Conservation (phyloP, 2,113 vertebrate genomes). For the Chloroceryle aenea region DNA sequence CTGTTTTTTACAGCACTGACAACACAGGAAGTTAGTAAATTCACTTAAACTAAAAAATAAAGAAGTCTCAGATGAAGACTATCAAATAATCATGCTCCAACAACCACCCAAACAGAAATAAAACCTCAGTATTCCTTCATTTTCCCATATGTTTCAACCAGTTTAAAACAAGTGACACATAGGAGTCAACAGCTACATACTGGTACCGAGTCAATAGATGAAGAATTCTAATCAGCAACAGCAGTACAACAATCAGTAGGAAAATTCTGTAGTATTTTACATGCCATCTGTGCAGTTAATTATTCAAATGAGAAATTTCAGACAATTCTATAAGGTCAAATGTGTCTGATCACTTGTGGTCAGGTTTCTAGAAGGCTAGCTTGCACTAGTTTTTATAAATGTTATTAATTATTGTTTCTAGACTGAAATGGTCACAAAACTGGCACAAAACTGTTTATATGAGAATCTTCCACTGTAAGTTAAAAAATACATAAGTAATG, state of each 20-base stretch:
- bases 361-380: not conserved
- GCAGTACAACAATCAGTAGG: too few species aligned
- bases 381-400: not conserved
- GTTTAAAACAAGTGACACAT: not conserved
- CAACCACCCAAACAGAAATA: not conserved
- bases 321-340: not conserved
- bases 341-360: not conserved
- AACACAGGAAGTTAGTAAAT: not conserved
- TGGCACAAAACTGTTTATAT: not conserved
- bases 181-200: not conserved
- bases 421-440: not conserved
- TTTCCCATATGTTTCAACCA: not conserved
- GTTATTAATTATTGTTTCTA: not conserved
- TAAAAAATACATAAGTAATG: not conserved
- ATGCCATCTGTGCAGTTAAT: not conserved
- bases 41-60: not conserved
- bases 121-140: not conserved
- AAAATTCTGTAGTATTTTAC: not conserved
- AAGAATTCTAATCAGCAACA: not conserved
- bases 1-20: not conserved
- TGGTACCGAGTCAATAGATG: not conserved
- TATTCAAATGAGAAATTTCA: not conserved
- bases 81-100: not conserved
- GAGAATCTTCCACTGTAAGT: not conserved
- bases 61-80: not conserved